Conservation (phyloP, 1,140 invertebrate species). For the Chlorops oryzae region DNA sequence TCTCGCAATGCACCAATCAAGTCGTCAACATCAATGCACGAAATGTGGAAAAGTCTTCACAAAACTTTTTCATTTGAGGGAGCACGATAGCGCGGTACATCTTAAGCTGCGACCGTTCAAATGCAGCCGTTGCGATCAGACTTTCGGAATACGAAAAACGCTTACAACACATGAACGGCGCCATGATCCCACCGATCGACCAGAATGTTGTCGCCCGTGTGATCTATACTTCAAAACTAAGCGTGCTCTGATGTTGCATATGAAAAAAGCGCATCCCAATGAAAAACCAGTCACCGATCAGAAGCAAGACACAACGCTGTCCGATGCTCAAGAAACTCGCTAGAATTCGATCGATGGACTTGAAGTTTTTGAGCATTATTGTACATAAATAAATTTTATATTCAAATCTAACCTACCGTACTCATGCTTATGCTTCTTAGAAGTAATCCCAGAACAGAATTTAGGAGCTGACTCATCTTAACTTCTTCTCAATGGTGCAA, state of each 20-base stretch:
- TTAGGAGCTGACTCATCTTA: no score
- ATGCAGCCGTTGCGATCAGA: conserved; percentile 3
- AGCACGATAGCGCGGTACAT: conserved; percentile 21
- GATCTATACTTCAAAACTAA: background rate
- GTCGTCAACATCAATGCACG: conserved; percentile 12
- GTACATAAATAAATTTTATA: no score
- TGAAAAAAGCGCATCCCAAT: no score
- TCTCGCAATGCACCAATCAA: background rate
- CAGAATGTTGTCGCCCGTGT: background rate
- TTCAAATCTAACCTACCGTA: no score
- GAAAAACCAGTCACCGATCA: no score
- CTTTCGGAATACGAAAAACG: background rate
- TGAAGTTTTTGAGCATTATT: no score
- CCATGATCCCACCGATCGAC: background rate
- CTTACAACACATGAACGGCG: background rate
- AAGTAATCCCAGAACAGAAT: no score
- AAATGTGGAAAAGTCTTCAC: conserved; percentile 19
- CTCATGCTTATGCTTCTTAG: no score
- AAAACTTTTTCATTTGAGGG: conserved; percentile 16
- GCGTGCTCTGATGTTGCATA: background rate
- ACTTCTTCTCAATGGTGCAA: no score
- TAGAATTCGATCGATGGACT: no score
- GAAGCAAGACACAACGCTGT: no score
- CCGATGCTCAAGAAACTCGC: no score
- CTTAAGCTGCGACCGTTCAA: conserved; percentile 17